These are phyloP conservation scores for Centrocercus urophasianus DNA, from an alignment of 2,113 vertebrate genomes.

Conservation along the genomic window DNA sequence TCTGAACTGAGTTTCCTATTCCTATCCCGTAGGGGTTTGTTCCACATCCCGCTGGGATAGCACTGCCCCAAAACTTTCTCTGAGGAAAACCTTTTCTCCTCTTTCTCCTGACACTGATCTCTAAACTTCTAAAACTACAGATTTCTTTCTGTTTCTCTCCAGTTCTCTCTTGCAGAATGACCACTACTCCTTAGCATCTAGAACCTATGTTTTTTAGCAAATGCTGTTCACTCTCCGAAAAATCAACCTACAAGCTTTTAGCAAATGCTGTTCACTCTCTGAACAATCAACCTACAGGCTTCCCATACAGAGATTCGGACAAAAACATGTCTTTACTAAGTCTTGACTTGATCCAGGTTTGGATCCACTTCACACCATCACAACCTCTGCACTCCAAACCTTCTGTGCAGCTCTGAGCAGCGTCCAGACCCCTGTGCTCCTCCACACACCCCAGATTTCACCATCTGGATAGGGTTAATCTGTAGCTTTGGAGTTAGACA, in stretches of 20 bases:
- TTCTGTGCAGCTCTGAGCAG: background rate
- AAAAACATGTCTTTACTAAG: constrained; percentile 32
- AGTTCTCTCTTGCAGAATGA: background rate
- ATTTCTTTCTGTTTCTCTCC: background rate
- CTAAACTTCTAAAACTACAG: background rate
- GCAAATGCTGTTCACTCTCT: constrained; percentile 24
- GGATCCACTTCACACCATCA: constrained; percentile 5
- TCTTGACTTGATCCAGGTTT: constrained; percentile 29
- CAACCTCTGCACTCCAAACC: background rate
- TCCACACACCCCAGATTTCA: background rate
- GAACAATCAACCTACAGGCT: constrained; percentile 31
- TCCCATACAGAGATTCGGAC: constrained; percentile 30
- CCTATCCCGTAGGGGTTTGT: background rate
- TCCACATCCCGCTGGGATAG: background rate
- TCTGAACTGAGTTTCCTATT: background rate
- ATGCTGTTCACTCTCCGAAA: constrained; percentile 23
- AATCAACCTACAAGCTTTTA: constrained; percentile 12
- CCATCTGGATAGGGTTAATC: background rate
- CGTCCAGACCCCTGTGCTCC: background rate
- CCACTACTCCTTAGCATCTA: background rate
- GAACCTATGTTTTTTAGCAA: background rate
- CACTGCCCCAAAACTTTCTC: background rate
- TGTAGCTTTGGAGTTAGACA: fast-evolving
- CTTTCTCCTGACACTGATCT: background rate
- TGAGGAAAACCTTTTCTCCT: background rate